Evolutionary conservation across 2,888 invertebrate genomes (phyloP), one percentile per base, ranked within the genome.

Genomic region (Caenorhabditis angaria): DNA sequence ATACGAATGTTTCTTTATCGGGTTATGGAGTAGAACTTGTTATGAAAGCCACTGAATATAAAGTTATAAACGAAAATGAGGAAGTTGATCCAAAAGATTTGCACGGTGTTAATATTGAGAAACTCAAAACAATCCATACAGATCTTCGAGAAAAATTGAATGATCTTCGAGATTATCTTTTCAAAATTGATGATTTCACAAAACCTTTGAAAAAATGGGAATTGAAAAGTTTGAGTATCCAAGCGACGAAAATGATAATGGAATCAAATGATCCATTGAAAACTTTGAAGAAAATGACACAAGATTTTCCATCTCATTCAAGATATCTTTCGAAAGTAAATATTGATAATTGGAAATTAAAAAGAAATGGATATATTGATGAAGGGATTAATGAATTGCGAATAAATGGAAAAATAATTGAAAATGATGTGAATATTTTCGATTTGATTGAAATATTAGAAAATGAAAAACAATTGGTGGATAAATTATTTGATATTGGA

Each of bases 11-110:
- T 4, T 91, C 94, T 2, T 90, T 99, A 27, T 95, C 96, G 3
- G 97, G 97, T 0, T 99, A 97, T 89, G 99, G 97, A 20, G 96
- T 99, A 0, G 99, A 99, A 88, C 89, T 99, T 59, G 96, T 97
- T 88, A 92, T 99, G 87, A 99, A 99, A 89, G 97, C 95, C 69
- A 99, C 97, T 0, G 99, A 99, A 88, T 99, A 99, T 88, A 97
- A 97, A 54, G 96, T 96, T 64, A 95, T 97, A 86, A 97, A 97
- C 90, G 92, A 92, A 87, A 91, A 92, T 10, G 92, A 41, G 18
- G 50, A 54, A 2, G 88, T 89, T 48, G 91, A 91, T 25, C 91
- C 91, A 62, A 91, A 91, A 59, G 93, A 93, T 83, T 91, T 92
- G 64, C 92, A 92, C 88, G 97, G 97, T 63, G 94, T 97, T 87